Base-by-base conservation (phyloP, 2,797 vertebrate genomes). In the Oceanodroma leucorhoa region DNA sequence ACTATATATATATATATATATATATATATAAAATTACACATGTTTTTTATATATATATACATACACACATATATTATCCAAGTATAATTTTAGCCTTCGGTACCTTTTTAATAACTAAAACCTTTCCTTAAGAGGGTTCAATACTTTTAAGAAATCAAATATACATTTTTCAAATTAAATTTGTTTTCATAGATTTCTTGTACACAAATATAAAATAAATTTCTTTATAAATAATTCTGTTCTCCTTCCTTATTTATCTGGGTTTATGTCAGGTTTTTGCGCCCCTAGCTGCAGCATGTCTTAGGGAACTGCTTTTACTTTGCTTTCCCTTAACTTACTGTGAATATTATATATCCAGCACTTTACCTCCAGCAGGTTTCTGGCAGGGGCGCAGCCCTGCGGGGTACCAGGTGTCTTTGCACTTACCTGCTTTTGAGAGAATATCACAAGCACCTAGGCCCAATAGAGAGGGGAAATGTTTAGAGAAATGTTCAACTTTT, bases 201-300 rank as follows among this genome's bases (percentile, higher is more conserved):
- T 97, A 98, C 97, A 91, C 94, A 96, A 96, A 96, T 97, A 97
- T 73, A 75, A 95, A 98, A 98, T 98, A 98, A 98, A 97, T 95
- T 94, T 95, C 96, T 98, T 98, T 98, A 95, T 97, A 97, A 96
- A 95, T 94, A 97, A 29, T 73, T 91, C 32, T 70, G 51, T 83
- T 96, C 69, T 89, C 23, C 75, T 87, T 95, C 67, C 46, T 93
- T 76, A 66, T 45, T 78, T 66, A 6, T 53, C 30, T 94, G 29
- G 6, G 32, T 92, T 93, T 83, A 10, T 54, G 36, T 40, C 36
- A 70, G 5, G 4, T 79, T 70, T 79, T 22, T 43, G 48, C 3
- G 3, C 50, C 41, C 9, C 23, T 83, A 24, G 8, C 38, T 80
- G 50, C 53, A 51, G 69, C 62, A 30, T 54, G 21, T 72, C 23